phyloP scores from a whole-genome alignment of 2,797 vertebrate genomes.

The Phataginus tetradactyla region DNA sequence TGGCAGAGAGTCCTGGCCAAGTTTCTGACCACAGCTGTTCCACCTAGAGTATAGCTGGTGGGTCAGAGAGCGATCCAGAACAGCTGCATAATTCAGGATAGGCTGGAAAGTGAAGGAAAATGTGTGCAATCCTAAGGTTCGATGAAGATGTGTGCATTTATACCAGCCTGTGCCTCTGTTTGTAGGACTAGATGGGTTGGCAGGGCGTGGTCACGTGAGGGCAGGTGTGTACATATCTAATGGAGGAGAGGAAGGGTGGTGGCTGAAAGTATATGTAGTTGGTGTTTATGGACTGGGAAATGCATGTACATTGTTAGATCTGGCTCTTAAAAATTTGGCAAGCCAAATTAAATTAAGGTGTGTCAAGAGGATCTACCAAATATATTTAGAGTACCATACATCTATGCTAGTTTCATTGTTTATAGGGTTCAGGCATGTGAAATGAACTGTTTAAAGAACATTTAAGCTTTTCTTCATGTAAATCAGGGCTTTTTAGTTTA shows the following conservation, averaged over 20 bases:
- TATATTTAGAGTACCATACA: neutral
- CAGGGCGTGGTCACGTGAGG: neutral
- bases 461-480: slow-evolving; percentile 34
- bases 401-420: neutral
- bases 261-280: neutral
- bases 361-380: slow-evolving; percentile 44
- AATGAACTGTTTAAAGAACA: slow-evolving; percentile 53
- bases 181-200: neutral
- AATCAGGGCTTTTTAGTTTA: slow-evolving; percentile 21
- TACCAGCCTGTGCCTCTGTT: neutral
- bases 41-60: slow-evolving; percentile 45
- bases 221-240: neutral
- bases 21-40: slow-evolving; percentile 70
- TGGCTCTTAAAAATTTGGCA: slow-evolving; percentile 49
- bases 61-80: slow-evolving; percentile 51
- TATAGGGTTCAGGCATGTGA: neutral
- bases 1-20: slow-evolving; percentile 57
- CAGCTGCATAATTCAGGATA: slow-evolving; percentile 48
- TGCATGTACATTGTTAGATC: neutral
- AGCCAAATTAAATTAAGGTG: slow-evolving; percentile 60
- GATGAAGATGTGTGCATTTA: neutral
- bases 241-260: neutral
- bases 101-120: neutral
- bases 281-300: neutral
- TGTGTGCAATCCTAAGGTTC: neutral